Percentiles rank a stretch among this genome's conserved stretches.
phyloP scores from a whole-genome alignment of 2,888 invertebrate species.

The Parascotia fuliginaria region DNA sequence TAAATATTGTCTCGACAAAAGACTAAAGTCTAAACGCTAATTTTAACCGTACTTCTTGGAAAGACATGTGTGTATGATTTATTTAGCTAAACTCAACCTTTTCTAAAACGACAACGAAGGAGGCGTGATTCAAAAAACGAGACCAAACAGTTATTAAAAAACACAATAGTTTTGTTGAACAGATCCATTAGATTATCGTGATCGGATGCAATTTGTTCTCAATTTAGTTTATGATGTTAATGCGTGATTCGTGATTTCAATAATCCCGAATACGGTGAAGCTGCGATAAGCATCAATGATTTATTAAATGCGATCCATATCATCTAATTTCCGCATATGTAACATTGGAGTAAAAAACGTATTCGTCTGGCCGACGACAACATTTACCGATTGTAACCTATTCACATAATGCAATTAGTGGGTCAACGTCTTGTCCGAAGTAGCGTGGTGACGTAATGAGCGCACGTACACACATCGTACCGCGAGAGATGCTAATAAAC shows the following conservation, averaged over 20 bases:
- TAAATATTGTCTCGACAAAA: too few relatives aligned
- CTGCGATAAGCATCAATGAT: slow-evolving; percentile 50
- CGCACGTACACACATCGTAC: slow-evolving; percentile 18
- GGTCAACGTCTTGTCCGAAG: slow-evolving; percentile 72
- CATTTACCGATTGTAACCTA: slow-evolving; percentile 69
- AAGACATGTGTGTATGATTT: slow-evolving; percentile 31
- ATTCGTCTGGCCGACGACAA: slow-evolving; percentile 57
- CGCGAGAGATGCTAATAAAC: slow-evolving; percentile 49
- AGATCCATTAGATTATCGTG: slow-evolving; percentile 42
- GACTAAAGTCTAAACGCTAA: slow-evolving; percentile 21
- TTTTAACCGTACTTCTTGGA: slow-evolving; percentile 25
- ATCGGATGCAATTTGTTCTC: slow-evolving; percentile 43
- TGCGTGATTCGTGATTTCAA: slow-evolving; percentile 61
- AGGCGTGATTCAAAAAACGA: slow-evolving; percentile 23
- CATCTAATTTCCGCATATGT: slow-evolving; percentile 60
- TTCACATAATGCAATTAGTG: slow-evolving; percentile 73
- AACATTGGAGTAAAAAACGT: slow-evolving; percentile 52
- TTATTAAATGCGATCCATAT: slow-evolving; percentile 67
- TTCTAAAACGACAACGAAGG: slow-evolving; percentile 23
- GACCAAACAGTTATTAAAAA: slow-evolving; percentile 21
- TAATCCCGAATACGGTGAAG: slow-evolving; percentile 51
- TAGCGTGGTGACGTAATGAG: slow-evolving; percentile 69
- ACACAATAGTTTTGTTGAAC: slow-evolving; percentile 27
- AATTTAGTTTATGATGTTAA: slow-evolving; percentile 50
- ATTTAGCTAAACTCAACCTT: slow-evolving; percentile 39